Percentiles rank a stretch among this genome's conserved stretches.
Evolutionary conservation across 2,113 vertebrate genomes (phyloP).

Genomic region (Pseudopipra pipra): DNA sequence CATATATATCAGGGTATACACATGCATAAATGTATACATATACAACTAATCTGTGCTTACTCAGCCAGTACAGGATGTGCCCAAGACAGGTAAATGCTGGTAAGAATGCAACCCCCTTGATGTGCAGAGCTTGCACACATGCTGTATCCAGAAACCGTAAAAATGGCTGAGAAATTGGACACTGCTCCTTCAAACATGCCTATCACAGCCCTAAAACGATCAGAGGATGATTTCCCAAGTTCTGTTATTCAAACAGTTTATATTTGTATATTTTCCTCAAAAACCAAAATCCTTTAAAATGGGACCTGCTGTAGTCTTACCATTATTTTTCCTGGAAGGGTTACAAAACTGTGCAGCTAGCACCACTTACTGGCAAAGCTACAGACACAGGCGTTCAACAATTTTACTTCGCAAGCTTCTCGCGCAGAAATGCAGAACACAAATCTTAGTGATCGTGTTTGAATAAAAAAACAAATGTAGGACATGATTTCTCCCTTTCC

Average conservation of each 20-base stretch:
- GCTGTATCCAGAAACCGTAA: neutral
- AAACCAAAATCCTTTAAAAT: neutral
- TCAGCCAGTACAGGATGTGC: neutral
- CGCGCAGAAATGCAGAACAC: neutral
- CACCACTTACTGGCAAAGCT: slow-evolving; percentile 53
- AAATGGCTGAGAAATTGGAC: neutral
- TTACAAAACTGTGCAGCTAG: slow-evolving; percentile 26
- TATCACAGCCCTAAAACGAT: neutral
- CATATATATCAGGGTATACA: neutral
- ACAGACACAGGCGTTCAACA: neutral
- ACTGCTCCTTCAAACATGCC: neutral
- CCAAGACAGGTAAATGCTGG: neutral
- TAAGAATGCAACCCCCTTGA: accelerated
- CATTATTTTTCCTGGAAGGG: neutral
- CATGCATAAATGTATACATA: no score
- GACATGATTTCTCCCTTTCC: neutral
- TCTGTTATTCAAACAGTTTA: neutral
- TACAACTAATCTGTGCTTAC: neutral
- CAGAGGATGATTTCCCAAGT: slow-evolving; percentile 3
- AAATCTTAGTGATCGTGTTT: neutral
- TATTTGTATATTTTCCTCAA: slow-evolving; percentile 1
- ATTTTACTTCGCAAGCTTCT: neutral
- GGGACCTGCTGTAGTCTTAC: neutral
- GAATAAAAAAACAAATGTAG: neutral
- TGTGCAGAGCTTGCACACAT: accelerated